These are phyloP conservation scores for Cerastis leucographa DNA, from an alignment of 2,888 invertebrate species.

Conservation along the genomic window DNA sequence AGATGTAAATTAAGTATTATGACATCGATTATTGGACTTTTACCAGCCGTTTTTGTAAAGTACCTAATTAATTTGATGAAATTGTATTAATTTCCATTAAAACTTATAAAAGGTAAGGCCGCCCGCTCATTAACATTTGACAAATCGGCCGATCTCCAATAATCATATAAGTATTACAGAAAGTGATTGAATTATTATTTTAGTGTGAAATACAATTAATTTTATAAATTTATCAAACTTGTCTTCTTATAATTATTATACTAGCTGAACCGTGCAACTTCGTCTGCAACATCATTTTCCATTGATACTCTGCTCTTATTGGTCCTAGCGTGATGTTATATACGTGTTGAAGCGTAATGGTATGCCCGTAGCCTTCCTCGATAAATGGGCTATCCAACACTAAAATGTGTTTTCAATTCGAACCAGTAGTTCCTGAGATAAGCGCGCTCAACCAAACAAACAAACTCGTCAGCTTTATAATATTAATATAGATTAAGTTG, in stretches of 20 bases:
- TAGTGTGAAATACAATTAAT: conserved; percentile 1
- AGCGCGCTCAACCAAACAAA: too few species aligned
- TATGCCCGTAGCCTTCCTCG: too few species aligned
- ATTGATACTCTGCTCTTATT: too few species aligned
- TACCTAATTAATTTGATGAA: not conserved
- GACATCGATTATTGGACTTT: not conserved
- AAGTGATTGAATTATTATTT: conserved; percentile 23
- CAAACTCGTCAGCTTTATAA: too few species aligned
- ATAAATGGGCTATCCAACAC: too few species aligned
- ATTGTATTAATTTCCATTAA: conserved; percentile 20
- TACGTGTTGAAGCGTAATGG: too few species aligned
- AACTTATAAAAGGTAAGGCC: conserved; percentile 47
- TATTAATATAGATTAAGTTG: not conserved
- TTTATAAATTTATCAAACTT: not conserved
- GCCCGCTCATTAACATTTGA: conserved; percentile 33
- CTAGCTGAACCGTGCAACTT: too few species aligned
- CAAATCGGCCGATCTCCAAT: conserved; percentile 9
- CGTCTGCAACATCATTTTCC: too few species aligned
- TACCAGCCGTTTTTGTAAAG: not conserved
- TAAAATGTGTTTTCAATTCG: too few species aligned
- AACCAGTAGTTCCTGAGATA: too few species aligned
- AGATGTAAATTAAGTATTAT: too few species aligned
- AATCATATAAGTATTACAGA: not conserved
- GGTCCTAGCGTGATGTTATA: too few species aligned
- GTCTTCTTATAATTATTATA: not conserved